phyloP scores from a whole-genome alignment of 1,140 invertebrate species.

The Tetranychus cinnabarinus region DNA sequence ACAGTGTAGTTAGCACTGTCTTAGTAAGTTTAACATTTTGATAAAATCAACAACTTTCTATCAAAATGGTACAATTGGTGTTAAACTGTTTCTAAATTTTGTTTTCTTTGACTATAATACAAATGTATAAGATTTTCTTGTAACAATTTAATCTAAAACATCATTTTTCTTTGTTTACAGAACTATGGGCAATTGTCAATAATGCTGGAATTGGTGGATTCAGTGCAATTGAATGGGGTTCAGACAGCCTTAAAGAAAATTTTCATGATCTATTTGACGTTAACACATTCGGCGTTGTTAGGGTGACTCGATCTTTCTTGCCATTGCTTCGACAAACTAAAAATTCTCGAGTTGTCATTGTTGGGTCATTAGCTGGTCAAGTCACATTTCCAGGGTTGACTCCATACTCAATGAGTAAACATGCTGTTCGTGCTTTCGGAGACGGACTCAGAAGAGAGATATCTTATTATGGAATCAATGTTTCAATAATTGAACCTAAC shows the following conservation, averaged over 20 bases:
- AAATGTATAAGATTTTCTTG: too few relatives aligned
- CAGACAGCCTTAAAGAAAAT: neutral
- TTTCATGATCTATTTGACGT: slow-evolving; percentile 16
- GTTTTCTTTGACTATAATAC: too few relatives aligned
- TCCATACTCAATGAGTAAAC: slow-evolving; percentile 28
- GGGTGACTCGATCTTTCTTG: slow-evolving; percentile 19
- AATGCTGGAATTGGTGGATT: slow-evolving; percentile 23
- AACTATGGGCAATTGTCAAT: slow-evolving; percentile 19
- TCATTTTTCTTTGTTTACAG: neutral
- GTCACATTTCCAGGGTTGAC: slow-evolving; percentile 14
- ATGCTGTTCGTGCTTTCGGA: slow-evolving; percentile 26
- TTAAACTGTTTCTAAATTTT: too few relatives aligned
- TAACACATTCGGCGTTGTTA: slow-evolving; percentile 22
- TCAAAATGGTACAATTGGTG: too few relatives aligned
- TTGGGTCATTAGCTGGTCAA: slow-evolving; percentile 24
- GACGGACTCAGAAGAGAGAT: slow-evolving; percentile 28
- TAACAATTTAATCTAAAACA: neutral
- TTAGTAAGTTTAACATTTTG: too few relatives aligned
- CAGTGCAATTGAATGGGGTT: slow-evolving; percentile 18
- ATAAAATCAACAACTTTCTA: too few relatives aligned
- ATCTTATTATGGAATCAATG: slow-evolving; percentile 25
- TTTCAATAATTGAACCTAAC: slow-evolving; percentile 25
- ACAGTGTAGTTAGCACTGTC: too few relatives aligned
- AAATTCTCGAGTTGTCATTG: slow-evolving; percentile 22
- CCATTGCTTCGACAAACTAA: slow-evolving; percentile 17